phyloP scores from a whole-genome alignment of 2,888 invertebrate species.

The Chesias legatella region DNA sequence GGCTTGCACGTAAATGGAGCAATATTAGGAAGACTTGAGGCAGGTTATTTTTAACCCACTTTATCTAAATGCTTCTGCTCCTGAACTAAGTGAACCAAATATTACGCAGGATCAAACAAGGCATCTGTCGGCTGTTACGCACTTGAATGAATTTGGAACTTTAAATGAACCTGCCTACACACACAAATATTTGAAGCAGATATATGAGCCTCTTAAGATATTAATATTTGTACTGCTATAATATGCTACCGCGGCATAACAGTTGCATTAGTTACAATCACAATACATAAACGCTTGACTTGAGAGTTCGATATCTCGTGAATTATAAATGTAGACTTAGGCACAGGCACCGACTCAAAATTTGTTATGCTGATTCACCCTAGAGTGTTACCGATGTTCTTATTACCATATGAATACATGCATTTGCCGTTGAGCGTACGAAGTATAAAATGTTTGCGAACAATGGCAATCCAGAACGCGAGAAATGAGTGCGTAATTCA shows the following conservation, averaged over 20 bases:
- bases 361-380: slow-evolving; percentile 27
- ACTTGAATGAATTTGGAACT: slow-evolving; percentile 23
- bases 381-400: slow-evolving; percentile 26
- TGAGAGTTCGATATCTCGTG: slow-evolving; percentile 10
- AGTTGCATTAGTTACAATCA: slow-evolving; percentile 10
- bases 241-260: not conserved
- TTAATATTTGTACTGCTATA: too few relatives aligned
- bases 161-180: not conserved
- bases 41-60: slow-evolving; percentile 39
- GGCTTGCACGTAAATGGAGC: too few relatives aligned
- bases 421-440: slow-evolving; percentile 18
- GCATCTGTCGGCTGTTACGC: slow-evolving; percentile 18
- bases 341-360: slow-evolving; percentile 11
- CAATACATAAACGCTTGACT: slow-evolving; percentile 2
- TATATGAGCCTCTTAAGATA: too few relatives aligned
- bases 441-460: slow-evolving; percentile 21
- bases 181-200: slow-evolving; percentile 3
- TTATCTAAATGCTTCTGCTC: slow-evolving; percentile 30
- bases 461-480: slow-evolving; percentile 15
- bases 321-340: slow-evolving; percentile 6
- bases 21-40: slow-evolving; percentile 30
- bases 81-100: slow-evolving; percentile 44
- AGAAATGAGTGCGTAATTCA: slow-evolving; percentile 5
- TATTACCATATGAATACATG: slow-evolving; percentile 32
- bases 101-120: slow-evolving; percentile 23